Percentiles rank a stretch among this genome's conserved stretches.
phyloP scores from a whole-genome alignment of 1,140 invertebrate genomes.

The Drosophila takahashii region DNA sequence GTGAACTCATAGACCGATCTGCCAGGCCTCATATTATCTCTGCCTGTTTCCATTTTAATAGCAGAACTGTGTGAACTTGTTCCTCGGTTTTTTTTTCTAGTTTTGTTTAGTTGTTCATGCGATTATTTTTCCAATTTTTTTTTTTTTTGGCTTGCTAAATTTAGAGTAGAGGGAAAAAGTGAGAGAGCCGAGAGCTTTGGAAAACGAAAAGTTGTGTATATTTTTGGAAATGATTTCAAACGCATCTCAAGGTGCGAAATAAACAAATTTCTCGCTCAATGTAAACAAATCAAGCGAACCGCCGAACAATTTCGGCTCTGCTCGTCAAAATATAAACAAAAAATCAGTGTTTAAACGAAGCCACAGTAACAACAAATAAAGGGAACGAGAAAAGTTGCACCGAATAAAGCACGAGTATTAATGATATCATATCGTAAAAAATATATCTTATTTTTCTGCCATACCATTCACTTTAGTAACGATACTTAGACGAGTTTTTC shows the following conservation, averaged over 20 bases:
- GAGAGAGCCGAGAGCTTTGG: conserved; percentile 18
- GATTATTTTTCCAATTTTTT: conserved; percentile 60
- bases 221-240: conserved; percentile 83
- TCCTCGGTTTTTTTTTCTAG: conserved; percentile 20
- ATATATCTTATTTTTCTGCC: neutral
- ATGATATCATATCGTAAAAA: neutral
- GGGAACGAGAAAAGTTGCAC: neutral
- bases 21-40: conserved; percentile 24
- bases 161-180: conserved; percentile 44
- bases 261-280: conserved; percentile 64
- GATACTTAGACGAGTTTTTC: too few species aligned
- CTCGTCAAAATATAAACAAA: conserved; percentile 44
- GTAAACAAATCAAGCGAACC: conserved; percentile 75
- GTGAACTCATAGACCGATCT: conserved; percentile 13
- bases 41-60: conserved; percentile 49
- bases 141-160: conserved; percentile 66
- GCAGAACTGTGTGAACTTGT: conserved; percentile 74
- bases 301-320: conserved; percentile 16
- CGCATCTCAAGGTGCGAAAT: conserved; percentile 78
- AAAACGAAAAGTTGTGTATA: conserved; percentile 45
- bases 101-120: conserved; percentile 63
- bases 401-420: too few species aligned
- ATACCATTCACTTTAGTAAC: too few species aligned
- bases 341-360: conserved; percentile 25
- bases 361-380: conserved; percentile 35